Percentiles rank a stretch among this genome's conserved stretches.
Conservation (phyloP, 2,888 invertebrate genomes). For the Geophilus truncorum region DNA sequence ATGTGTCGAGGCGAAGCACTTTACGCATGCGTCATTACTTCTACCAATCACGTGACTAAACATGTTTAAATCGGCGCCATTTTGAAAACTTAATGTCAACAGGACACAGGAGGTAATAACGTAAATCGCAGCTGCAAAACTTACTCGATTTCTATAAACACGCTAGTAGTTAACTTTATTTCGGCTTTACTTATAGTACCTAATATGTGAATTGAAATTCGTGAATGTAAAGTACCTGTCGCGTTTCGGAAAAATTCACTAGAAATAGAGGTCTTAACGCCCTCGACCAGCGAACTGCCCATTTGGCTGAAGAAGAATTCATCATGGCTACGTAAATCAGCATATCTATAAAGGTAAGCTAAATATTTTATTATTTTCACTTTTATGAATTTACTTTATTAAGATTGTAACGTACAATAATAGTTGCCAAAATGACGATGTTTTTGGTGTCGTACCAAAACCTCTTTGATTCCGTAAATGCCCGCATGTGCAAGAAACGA, state of each 20-base stretch:
- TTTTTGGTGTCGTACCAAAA: constrained; percentile 50
- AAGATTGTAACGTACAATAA: constrained; percentile 43
- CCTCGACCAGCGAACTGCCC: constrained; percentile 45
- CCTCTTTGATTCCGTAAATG: constrained; percentile 44
- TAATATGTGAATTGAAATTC: no score
- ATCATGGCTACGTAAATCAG: constrained; percentile 37
- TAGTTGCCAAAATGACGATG: constrained; percentile 45
- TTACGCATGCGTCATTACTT: no score
- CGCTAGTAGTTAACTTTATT: no score
- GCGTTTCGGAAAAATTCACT: constrained; percentile 46
- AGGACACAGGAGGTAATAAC: no score
- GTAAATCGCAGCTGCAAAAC: no score
- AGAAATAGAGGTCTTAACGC: constrained; percentile 49
- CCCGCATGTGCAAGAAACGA: constrained; percentile 45
- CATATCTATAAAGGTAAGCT: constrained; percentile 29
- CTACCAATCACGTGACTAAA: no score
- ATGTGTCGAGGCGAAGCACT: no score
- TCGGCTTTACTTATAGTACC: no score
- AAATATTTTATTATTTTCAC: neutral
- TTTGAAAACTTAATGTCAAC: no score
- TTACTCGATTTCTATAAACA: no score
- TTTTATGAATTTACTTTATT: constrained; percentile 38
- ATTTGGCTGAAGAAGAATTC: constrained; percentile 39
- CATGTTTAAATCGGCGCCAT: no score
- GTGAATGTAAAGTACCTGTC: constrained; percentile 39